Base-by-base conservation (phyloP, 2,888 invertebrate species). In the Cosmopolites sordidus region DNA sequence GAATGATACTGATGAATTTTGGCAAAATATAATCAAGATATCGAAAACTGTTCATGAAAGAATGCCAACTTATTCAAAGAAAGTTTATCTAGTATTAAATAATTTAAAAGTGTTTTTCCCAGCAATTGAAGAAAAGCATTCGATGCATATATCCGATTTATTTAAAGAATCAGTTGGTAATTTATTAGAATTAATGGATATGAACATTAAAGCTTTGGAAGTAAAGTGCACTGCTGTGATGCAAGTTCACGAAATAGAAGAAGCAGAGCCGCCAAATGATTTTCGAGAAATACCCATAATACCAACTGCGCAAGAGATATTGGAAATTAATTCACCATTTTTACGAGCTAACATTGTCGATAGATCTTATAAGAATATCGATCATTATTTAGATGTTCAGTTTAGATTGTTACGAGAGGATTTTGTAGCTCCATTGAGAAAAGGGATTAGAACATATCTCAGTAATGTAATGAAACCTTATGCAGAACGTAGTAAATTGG, bases 301-400 rank as follows among this genome's bases (percentile, higher is more conserved):
- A 62, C 78, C 85, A 0, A 74, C 73, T 0, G 62, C 75, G 0
- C 69, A 71, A 11, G 77, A 78, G 16, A 61, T 77, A 14, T 60
- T 67, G 1, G 60, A 58, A 14, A 47, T 60, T 2, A 57, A 63
- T n/a, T 56, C 63, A 5, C 71, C 75, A 0, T 81, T 78, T 65
- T 62, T 83, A 14, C 72, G 79, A 12, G 78, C 79, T 0, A 85
- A 84, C 65, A 79, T 83, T 48, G 69, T 79, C 1, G 70, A 79
- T 39, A 87, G 86, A 12, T 75, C 78, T 0, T 91, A 87, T 68
- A 66, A 75, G 1, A 77, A 77, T 64, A 76, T 84, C 1, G 78
- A 84, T 41, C 83, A 89, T 64, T 93, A 93, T 67, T 74, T 93
- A 16, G 86, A 88, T 62, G 75, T 84, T n/a, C 91, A 91, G 61